Conservation (phyloP, 2,888 invertebrate species). For the Dichetophora obliterata region DNA sequence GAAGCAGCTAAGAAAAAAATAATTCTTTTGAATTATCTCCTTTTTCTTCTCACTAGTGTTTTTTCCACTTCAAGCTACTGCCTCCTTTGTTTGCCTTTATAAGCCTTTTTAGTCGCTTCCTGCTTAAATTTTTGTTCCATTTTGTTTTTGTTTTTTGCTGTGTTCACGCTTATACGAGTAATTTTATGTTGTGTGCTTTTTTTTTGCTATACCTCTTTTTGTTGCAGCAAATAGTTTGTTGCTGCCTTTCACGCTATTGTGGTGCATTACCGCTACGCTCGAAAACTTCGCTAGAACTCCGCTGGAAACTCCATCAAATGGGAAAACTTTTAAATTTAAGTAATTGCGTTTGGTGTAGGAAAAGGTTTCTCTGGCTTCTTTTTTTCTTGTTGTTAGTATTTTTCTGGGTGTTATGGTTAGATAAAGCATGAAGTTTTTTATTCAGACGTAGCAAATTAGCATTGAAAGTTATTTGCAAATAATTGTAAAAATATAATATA, state of each 20-base stretch:
- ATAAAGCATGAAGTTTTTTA: no score
- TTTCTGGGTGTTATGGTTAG: no score
- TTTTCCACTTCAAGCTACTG: not conserved
- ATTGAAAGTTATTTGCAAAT: no score
- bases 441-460: no score
- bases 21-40: not conserved
- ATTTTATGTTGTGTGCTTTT: not conserved
- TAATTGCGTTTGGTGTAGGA: constrained; percentile 18
- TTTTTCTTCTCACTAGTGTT: not conserved
- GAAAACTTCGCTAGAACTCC: constrained; percentile 15
- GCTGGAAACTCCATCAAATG: constrained; percentile 29
- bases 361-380: not conserved
- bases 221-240: not conserved
- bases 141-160: not conserved
- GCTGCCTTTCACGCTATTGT: constrained; percentile 4
- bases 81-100: constrained; percentile 1
- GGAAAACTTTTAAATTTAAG: constrained; percentile 36
- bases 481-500: no score
- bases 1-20: not conserved
- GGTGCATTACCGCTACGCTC: not conserved
- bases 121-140: not conserved
- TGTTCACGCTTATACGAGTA: not conserved
- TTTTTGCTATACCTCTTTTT: not conserved
- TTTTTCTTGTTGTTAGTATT: no score
- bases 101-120: constrained; percentile 15